These are phyloP conservation scores for Rousettus madagascariensis DNA, from an alignment of 2,797 vertebrate species.

Conservation along the genomic window DNA sequence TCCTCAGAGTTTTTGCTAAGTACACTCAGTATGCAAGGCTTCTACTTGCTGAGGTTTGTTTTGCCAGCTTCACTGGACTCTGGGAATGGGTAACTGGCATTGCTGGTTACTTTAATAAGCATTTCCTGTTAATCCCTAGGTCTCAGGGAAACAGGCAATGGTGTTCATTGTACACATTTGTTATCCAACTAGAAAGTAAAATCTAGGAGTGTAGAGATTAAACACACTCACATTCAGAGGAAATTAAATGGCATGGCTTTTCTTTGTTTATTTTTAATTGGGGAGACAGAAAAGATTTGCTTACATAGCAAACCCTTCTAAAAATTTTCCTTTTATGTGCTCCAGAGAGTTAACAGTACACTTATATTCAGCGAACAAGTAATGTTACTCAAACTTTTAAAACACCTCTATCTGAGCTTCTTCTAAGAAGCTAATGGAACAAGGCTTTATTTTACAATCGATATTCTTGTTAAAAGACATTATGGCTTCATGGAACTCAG, in stretches of 20 bases:
- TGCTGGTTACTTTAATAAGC: conserved; percentile 41
- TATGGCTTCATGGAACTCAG: conserved; percentile 43
- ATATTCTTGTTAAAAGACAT: conserved; percentile 62
- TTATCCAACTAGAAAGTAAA: conserved; percentile 61
- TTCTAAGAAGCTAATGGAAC: conserved; percentile 64
- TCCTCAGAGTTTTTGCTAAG: conserved; percentile 30
- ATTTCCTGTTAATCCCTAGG: conserved; percentile 7
- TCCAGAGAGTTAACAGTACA: not conserved
- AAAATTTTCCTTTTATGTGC: conserved; percentile 42
- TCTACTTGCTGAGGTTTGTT: conserved; percentile 7
- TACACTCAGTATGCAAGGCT: not conserved
- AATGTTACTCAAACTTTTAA: conserved; percentile 23
- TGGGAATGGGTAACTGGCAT: conserved; percentile 48
- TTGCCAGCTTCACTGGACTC: not conserved
- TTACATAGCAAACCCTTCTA: not conserved
- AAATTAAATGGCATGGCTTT: not conserved
- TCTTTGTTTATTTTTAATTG: conserved; percentile 39
- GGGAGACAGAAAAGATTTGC: not conserved
- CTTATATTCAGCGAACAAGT: conserved; percentile 27
- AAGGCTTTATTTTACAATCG: conserved; percentile 27
- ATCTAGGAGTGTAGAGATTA: not conserved
- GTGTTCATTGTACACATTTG: not conserved
- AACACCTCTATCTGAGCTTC: not conserved
- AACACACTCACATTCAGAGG: not conserved
- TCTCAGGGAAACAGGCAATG: conserved; percentile 23